Evolutionary conservation across 2,113 vertebrate species (phyloP).

Genomic region (Nothobranchius kuhntae): DNA sequence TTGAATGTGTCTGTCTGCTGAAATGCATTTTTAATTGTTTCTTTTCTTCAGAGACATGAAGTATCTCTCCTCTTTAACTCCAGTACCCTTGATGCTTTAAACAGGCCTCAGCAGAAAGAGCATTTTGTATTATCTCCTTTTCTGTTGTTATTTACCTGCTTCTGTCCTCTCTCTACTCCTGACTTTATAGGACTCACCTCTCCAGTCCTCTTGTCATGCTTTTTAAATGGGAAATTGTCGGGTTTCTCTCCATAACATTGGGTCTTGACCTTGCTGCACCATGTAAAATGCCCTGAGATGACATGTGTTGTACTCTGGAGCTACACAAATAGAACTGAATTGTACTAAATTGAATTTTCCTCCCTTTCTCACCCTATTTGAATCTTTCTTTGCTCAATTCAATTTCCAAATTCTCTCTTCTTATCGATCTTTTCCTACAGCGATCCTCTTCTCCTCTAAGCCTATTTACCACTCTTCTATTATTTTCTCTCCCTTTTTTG

Average conservation of each 20-base stretch:
- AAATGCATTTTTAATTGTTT: not conserved
- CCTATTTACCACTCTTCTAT: not conserved
- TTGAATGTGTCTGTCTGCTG: constrained; percentile 10
- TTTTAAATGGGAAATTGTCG: not conserved
- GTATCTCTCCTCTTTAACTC: not conserved
- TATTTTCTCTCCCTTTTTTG: constrained; percentile 14
- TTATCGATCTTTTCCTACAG: not conserved
- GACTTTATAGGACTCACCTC: not conserved
- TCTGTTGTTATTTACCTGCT: constrained; percentile 18
- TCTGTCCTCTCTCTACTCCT: not conserved
- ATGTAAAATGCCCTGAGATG: constrained; percentile 4
- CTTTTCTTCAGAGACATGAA: constrained; percentile 3
- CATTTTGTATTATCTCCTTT: constrained; percentile 1
- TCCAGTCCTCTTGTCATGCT: not conserved
- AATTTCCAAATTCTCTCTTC: not conserved
- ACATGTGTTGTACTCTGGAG: constrained; percentile 1
- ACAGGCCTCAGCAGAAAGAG: constrained; percentile 3
- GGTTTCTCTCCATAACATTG: not conserved
- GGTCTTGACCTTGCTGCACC: not conserved
- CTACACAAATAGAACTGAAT: constrained; percentile 4
- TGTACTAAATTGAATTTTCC: not conserved
- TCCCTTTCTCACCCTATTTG: not conserved
- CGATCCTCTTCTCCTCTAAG: not conserved
- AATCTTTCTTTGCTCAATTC: not conserved
- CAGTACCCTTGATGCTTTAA: not conserved